Evolutionary conservation across 1,140 invertebrate species (phyloP), one percentile per base, ranked within the genome.

Genomic region (Archegozetes longisetosus): DNA sequence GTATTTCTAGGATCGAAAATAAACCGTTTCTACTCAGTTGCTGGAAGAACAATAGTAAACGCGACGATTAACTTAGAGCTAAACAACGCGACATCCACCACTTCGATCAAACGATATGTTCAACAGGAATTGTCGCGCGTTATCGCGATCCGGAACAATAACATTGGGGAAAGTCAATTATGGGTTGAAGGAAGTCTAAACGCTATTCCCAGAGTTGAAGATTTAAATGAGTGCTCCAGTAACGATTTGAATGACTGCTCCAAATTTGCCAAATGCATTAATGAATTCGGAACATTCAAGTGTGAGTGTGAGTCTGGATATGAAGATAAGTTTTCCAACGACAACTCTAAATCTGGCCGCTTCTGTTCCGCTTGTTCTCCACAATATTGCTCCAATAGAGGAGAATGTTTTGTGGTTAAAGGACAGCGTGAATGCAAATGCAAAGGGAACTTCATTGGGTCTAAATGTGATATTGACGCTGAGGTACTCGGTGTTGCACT

Each of bases 211-310:
- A 79, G 80, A 51, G 70, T 88, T 1, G 78, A 81, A 67, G 91
- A 95, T 74, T 70, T 95, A 55, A 87, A 96, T 68, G 91, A 95
- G 70, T 96, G 91, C 66, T 77, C 80, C 0, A 82, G 83, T 0
- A 69, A 79, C 9, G 88, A 92, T 53, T 70, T 92, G 12, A 88
- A 98, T 69, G 93, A 98, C 70, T 98, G 94, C 67, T 84, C 89
- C 64, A 77, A 81, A 12, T 78, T 84, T 53, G 91, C 76, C 0
- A 78, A 75, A 1, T 98, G 94, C 72, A 80, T 81, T 28, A 98
- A 98, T 70, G 81, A 80, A 0, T 90, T 88, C 77, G 92, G 92
- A 14, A 83, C 83, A 6, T 97, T 90, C 68, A 81, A 78, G 47
- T 98, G 93, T 66, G 74, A 75, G 3, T 98, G 92, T 68, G 80